A percentile compares a stretch with the other conserved stretches of the same genome.
phyloP scores from a whole-genome alignment of 2,113 vertebrate species.

The Zonotrichia leucophrys region DNA sequence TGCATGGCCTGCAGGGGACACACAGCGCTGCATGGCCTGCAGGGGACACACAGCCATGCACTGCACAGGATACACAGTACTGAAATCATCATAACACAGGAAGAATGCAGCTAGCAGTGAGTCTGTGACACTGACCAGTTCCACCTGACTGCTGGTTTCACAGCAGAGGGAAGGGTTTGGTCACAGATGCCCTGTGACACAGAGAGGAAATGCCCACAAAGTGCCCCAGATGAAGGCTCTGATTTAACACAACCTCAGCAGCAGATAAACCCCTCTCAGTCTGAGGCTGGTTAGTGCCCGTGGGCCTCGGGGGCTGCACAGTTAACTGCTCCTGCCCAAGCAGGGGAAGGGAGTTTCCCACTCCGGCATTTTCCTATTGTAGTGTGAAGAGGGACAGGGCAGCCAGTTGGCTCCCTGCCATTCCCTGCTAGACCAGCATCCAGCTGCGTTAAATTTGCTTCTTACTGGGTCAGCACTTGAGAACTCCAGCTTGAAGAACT shows the following conservation, averaged over 20 bases:
- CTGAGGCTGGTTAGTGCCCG: not conserved
- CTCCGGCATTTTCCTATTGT: not conserved
- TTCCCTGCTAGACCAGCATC: not conserved
- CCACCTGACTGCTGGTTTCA: not conserved
- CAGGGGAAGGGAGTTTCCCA: conserved; percentile 30
- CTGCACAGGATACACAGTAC: no score
- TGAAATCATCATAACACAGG: not conserved
- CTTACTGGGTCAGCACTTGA: conserved; percentile 11
- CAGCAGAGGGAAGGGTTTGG: not conserved
- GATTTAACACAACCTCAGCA: not conserved
- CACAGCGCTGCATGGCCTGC: no score
- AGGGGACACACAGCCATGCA: no score
- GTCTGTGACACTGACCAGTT: not conserved
- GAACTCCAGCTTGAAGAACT: not conserved
- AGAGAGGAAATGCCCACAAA: not conserved
- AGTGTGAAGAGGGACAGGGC: not conserved
- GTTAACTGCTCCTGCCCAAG: not conserved
- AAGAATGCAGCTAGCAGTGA: not conserved
- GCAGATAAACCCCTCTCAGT: not conserved
- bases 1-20: no score
- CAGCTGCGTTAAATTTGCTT: conserved; percentile 10
- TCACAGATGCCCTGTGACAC: fast-evolving
- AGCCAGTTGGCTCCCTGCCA: not conserved
- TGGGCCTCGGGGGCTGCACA: not conserved
- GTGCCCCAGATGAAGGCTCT: not conserved